Percentiles rank a stretch among this genome's conserved stretches.
Conservation (phyloP, 2,797 vertebrate species). For the Myotis myotis region DNA sequence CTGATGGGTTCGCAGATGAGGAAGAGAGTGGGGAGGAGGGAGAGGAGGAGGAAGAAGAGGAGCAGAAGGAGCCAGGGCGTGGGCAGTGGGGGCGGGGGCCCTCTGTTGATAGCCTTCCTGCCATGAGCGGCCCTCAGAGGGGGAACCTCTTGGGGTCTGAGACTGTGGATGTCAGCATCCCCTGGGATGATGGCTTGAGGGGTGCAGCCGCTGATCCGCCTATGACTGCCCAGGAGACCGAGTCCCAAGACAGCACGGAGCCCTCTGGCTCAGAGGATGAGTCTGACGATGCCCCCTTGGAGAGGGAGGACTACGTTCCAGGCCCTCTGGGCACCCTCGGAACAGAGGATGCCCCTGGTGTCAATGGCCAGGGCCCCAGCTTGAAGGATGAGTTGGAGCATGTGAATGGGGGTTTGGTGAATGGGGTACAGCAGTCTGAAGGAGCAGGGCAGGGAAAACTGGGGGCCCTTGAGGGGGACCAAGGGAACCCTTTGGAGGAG, state of each 20-base stretch:
- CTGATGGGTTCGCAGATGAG: slow-evolving; percentile 76
- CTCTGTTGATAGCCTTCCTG: neutral
- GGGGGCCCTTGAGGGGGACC: neutral
- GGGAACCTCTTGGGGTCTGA: neutral
- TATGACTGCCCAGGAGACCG: neutral
- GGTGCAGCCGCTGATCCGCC: rapidly evolving
- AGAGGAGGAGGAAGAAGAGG: slow-evolving; percentile 25
- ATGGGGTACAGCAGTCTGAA: slow-evolving; percentile 18
- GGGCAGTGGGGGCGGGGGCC: neutral
- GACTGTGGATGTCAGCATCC: neutral
- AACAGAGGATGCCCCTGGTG: neutral
- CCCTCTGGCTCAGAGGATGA: slow-evolving; percentile 57
- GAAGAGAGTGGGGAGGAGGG: slow-evolving; percentile 74
- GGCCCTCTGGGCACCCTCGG: neutral
- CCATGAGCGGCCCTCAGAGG: neutral
- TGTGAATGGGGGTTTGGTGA: slow-evolving; percentile 18
- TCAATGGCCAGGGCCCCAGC: slow-evolving; percentile 24
- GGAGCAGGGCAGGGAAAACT: neutral
- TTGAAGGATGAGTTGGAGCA: slow-evolving; percentile 39
- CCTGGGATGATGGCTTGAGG: neutral
- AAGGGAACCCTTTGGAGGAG: neutral
- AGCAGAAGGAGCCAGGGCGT: neutral
- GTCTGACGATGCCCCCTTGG: slow-evolving; percentile 2
- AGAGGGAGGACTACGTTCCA: neutral
- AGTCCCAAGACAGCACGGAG: slow-evolving; percentile 56